Evolutionary conservation across 2,113 vertebrate species (phyloP).

Genomic region (Lophius piscatorius): DNA sequence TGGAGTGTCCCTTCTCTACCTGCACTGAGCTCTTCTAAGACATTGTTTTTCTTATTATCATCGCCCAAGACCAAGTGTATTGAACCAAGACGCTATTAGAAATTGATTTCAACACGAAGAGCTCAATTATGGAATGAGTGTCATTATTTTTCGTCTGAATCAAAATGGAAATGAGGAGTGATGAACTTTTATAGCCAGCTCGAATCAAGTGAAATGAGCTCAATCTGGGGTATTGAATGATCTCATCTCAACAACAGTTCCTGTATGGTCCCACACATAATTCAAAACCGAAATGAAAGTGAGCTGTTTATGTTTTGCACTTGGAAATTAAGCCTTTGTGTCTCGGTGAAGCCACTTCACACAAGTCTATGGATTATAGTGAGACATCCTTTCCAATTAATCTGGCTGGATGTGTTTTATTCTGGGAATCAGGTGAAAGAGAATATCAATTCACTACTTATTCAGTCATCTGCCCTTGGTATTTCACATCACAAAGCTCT

Average conservation of each 20-base stretch:
- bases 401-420: conserved; percentile 16
- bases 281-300: conserved; percentile 55
- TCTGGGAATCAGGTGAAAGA: conserved; percentile 8
- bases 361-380: conserved; percentile 19
- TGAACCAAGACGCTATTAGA: conserved; percentile 48
- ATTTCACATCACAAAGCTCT: conserved; percentile 16
- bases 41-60: conserved; percentile 26
- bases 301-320: conserved; percentile 62
- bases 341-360: conserved; percentile 25
- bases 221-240: conserved; percentile 61
- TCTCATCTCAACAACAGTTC: conserved; percentile 54
- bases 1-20: too few relatives aligned
- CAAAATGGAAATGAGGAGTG: conserved; percentile 72
- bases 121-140: conserved; percentile 42
- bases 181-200: conserved; percentile 55
- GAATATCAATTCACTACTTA: not conserved
- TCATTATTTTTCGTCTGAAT: conserved; percentile 50
- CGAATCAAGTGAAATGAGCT: conserved; percentile 54
- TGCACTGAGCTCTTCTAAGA: not conserved
- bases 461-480: conserved; percentile 16
- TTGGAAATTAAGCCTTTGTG: conserved; percentile 54
- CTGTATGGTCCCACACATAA: conserved; percentile 46
- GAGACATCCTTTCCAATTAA: conserved; percentile 43
- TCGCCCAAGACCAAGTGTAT: conserved; percentile 39
- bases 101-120: conserved; percentile 48